Percentiles rank a stretch among this genome's conserved stretches.
phyloP scores from a whole-genome alignment of 2,888 invertebrate species.

The Lamproptera curius region DNA sequence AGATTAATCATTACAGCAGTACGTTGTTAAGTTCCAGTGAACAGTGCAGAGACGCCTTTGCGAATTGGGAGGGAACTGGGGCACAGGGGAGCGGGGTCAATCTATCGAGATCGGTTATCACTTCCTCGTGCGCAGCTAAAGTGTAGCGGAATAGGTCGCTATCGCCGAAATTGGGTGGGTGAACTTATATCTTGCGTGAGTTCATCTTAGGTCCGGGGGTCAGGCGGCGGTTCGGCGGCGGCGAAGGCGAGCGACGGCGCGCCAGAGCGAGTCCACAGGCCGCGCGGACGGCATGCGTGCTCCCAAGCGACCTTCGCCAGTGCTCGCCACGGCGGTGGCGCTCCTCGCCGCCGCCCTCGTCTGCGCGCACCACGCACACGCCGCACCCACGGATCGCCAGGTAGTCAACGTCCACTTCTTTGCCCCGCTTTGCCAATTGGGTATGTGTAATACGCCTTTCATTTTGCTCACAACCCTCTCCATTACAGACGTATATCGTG shows the following conservation, averaged over 20 bases:
- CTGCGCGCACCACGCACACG: constrained; percentile 4
- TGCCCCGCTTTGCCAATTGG: too few species aligned
- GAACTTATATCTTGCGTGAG: constrained; percentile 67
- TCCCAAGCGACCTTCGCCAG: constrained; percentile 21
- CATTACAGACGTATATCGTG: constrained; percentile 42
- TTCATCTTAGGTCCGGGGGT: constrained; percentile 65
- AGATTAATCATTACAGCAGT: too few species aligned
- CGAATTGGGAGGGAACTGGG: constrained; percentile 12
- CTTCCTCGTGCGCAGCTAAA: constrained; percentile 50
- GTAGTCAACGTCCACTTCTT: background rate
- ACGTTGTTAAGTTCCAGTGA: too few species aligned
- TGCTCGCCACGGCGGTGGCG: constrained; percentile 7
- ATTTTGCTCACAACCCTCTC: too few species aligned
- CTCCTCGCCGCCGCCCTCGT: constrained; percentile 17
- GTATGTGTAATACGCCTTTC: background rate
- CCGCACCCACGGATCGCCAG: background rate
- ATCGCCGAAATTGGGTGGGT: constrained; percentile 72
- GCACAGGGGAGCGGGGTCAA: constrained; percentile 21
- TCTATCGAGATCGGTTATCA: constrained; percentile 32
- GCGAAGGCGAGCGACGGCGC: constrained; percentile 33
- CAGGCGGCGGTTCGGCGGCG: constrained; percentile 53
- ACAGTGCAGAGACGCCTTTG: background rate
- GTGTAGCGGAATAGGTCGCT: constrained; percentile 49
- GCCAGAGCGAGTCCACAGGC: constrained; percentile 50
- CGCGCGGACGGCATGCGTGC: constrained; percentile 55